phyloP scores from a whole-genome alignment of 2,797 vertebrate species.

The Chiloscyllium punctatum region DNA sequence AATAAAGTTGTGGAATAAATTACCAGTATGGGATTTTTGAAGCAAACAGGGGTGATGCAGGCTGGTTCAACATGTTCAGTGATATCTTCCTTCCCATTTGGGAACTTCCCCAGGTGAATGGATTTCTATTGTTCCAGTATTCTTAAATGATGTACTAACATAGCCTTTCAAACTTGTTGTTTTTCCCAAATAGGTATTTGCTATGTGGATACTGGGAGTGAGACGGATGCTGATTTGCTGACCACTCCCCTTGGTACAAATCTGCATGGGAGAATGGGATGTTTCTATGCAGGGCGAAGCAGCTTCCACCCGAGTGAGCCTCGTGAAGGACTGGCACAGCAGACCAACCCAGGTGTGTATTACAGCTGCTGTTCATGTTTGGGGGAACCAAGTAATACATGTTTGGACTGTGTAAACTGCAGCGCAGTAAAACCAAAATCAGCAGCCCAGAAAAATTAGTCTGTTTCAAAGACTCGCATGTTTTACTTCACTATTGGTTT shows the following conservation, averaged over 20 bases:
- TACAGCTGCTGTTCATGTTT: not conserved
- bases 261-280: conserved; percentile 51
- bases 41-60: too few species aligned
- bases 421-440: not conserved
- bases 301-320: conserved; percentile 63
- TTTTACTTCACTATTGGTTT: not conserved
- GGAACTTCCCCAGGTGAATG: not conserved
- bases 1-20: not conserved
- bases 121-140: not conserved
- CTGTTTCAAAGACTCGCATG: not conserved
- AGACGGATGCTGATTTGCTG: conserved; percentile 61
- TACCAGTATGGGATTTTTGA: not conserved
- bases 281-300: conserved; percentile 62
- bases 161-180: not conserved
- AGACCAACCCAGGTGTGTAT: conserved; percentile 53
- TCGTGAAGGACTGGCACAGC: conserved; percentile 53
- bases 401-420: not conserved
- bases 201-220: conserved; percentile 63
- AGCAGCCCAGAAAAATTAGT: not conserved
- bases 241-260: conserved; percentile 39
- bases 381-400: too few species aligned
- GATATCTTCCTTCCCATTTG: not conserved
- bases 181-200: conserved; percentile 53
- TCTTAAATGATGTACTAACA: not conserved
- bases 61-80: too few species aligned